Conservation (phyloP, 2,113 vertebrate genomes). For the Clupea harengus region DNA sequence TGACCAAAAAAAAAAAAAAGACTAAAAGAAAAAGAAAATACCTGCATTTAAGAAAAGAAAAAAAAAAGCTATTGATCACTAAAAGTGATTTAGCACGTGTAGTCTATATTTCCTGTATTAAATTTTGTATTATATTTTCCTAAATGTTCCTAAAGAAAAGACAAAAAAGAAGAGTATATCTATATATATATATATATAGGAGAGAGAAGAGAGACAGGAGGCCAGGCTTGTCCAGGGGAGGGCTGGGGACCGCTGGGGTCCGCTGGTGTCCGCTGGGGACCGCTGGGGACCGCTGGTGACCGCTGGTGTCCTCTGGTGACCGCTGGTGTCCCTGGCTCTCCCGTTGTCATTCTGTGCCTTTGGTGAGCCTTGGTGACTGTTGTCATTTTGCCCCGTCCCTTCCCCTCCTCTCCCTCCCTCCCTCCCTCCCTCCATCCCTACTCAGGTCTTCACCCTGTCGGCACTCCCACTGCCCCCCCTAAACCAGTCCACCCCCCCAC, state of each 20-base stretch:
- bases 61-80: slow-evolving; percentile 72
- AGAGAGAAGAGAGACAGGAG: slow-evolving; percentile 45
- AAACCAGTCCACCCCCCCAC: slow-evolving; percentile 19
- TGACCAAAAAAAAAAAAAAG: slow-evolving; percentile 62
- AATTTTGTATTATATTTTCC: slow-evolving; percentile 99
- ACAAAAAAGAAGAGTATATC: slow-evolving; percentile 68
- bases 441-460: slow-evolving; percentile 59
- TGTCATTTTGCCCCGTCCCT: slow-evolving; percentile 57
- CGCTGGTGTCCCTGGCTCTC: slow-evolving; percentile 68
- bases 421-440: slow-evolving; percentile 31
- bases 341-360: slow-evolving; percentile 88
- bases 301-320: too few species aligned
- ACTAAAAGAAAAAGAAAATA: slow-evolving; percentile 45
- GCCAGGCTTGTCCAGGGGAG: slow-evolving; percentile 74
- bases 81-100: slow-evolving; percentile 76
- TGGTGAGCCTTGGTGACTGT: slow-evolving; percentile 82
- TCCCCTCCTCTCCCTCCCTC: slow-evolving; percentile 4
- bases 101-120: slow-evolving; percentile 89
- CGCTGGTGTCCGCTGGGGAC: too few species aligned
- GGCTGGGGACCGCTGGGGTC: slow-evolving; percentile 68
- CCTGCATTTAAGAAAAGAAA: slow-evolving; percentile 55
- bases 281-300: slow-evolving; percentile 71
- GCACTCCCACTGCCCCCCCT: slow-evolving; percentile 22
- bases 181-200: slow-evolving; percentile 43
- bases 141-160: slow-evolving; percentile 81